Conservation (phyloP, 2,797 vertebrate genomes). For the Megaceryle alcyon region DNA sequence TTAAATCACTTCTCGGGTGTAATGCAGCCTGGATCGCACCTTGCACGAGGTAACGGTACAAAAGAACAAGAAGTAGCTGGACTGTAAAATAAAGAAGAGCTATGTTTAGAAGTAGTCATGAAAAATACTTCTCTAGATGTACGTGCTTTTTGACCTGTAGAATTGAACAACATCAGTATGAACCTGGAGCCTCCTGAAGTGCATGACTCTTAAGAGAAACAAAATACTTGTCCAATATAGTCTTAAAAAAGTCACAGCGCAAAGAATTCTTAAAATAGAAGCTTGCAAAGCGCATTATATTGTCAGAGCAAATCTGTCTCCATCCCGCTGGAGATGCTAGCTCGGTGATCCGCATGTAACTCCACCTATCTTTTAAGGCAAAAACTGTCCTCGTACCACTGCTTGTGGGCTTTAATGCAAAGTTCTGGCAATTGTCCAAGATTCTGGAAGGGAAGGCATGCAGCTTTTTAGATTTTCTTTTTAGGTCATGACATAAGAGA, state of each 20-base stretch:
- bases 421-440: constrained; percentile 12
- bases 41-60: not conserved
- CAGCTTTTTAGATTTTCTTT: constrained; percentile 16
- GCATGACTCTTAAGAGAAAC: not conserved
- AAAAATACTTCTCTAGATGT: not conserved
- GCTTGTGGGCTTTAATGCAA: constrained; percentile 29
- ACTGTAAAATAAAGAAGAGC: not conserved
- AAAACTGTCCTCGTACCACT: constrained; percentile 6
- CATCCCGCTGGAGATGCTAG: constrained; percentile 9
- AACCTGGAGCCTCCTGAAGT: not conserved
- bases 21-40: not conserved
- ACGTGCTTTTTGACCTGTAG: not conserved
- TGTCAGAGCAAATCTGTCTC: constrained; percentile 61
- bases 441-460: not conserved
- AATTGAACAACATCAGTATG: not conserved
- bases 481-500: constrained; percentile 40
- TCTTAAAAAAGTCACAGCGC: not conserved
- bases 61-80: not conserved
- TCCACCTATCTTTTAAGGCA: constrained; percentile 33
- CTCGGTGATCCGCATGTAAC: constrained; percentile 16
- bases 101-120: not conserved
- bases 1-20: not conserved
- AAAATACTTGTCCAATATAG: constrained; percentile 15
- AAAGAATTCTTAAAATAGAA: constrained; percentile 66
- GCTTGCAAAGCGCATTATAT: constrained; percentile 40